Conservation (phyloP, 2,797 vertebrate species). For the Numenius phaeopus region DNA sequence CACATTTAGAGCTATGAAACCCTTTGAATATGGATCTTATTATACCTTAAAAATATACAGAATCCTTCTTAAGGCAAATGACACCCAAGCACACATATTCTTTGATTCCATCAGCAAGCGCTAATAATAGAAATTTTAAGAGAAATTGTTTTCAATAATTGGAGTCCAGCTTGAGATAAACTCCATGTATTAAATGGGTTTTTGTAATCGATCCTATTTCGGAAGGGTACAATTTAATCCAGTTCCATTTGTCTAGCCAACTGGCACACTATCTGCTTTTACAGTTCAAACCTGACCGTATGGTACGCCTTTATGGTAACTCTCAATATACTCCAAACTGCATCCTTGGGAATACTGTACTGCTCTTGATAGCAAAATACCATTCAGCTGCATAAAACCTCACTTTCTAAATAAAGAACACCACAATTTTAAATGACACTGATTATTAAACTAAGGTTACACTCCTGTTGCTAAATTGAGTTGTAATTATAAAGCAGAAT, state of each 20-base stretch:
- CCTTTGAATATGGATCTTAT: background rate
- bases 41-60: background rate
- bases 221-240: background rate
- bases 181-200: background rate
- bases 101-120: background rate
- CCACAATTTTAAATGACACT: slow-evolving; percentile 6
- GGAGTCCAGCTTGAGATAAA: background rate
- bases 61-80: background rate
- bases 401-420: slow-evolving; percentile 34
- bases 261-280: background rate
- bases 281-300: background rate
- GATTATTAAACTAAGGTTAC: slow-evolving; percentile 28
- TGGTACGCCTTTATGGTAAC: background rate
- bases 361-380: slow-evolving; percentile 13
- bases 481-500: slow-evolving; percentile 54
- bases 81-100: background rate
- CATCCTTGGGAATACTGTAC: slow-evolving; percentile 15
- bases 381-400: background rate
- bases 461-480: slow-evolving; percentile 17
- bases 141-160: background rate
- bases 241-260: background rate
- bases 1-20: background rate
- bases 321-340: slow-evolving; percentile 2
- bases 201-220: background rate
- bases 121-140: background rate